These are phyloP conservation scores for Danaus melanippus DNA, from an alignment of 1,140 invertebrate species.

Conservation along the genomic window DNA sequence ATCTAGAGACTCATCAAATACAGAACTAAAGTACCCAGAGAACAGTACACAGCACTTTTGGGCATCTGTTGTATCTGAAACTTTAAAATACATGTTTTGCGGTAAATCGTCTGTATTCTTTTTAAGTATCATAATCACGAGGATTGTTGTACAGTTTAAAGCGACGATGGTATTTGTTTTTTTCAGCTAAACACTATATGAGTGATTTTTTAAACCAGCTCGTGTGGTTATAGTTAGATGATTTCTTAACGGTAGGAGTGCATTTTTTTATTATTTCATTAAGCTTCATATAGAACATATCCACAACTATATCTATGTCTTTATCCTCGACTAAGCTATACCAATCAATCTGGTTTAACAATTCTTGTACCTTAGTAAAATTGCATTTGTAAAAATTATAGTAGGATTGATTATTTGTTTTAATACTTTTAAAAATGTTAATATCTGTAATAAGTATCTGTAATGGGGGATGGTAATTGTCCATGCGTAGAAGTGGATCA, in stretches of 20 bases:
- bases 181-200: constrained; percentile 7
- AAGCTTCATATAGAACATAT: too few species aligned
- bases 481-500: constrained; percentile 3
- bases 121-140: constrained; percentile 13
- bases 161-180: too few species aligned
- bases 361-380: too few species aligned
- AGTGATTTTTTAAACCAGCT: constrained; percentile 6
- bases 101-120: not conserved
- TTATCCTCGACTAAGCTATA: too few species aligned
- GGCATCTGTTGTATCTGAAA: not conserved
- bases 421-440: constrained; percentile 5
- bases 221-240: constrained; percentile 1
- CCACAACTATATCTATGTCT: too few species aligned
- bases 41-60: constrained; percentile 9
- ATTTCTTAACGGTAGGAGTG: constrained; percentile 7
- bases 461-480: too few species aligned
- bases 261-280: constrained; percentile 4
- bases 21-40: constrained; percentile 10
- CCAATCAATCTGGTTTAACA: too few species aligned
- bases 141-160: too few species aligned
- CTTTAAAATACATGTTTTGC: too few species aligned
- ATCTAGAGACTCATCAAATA: constrained; percentile 2
- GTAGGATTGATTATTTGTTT: constrained; percentile 8
- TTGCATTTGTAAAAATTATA: too few species aligned
- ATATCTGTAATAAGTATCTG: too few species aligned